These are phyloP conservation scores for Lordiphosa fenestrarum DNA, from an alignment of 2,888 invertebrate genomes.

Conservation along the genomic window DNA sequence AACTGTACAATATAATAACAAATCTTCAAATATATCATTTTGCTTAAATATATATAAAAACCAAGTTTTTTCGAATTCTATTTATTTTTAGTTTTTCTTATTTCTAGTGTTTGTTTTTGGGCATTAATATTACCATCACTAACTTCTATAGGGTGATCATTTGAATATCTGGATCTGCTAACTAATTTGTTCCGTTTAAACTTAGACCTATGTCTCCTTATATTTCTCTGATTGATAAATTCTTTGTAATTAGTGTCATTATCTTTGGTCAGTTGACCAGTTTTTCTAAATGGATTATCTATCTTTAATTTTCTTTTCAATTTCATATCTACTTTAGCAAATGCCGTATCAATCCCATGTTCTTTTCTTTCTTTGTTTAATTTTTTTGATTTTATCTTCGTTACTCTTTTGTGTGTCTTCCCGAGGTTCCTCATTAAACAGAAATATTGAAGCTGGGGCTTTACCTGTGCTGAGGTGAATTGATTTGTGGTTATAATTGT, in stretches of 20 bases:
- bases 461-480: constrained; percentile 1
- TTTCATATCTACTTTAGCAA: constrained; percentile 3
- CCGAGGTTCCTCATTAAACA: constrained; percentile 1
- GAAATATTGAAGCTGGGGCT: neutral
- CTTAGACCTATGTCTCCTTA: too few relatives aligned
- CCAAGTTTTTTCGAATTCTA: too few relatives aligned
- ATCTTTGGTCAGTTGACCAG: neutral
- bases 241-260: constrained; percentile 2
- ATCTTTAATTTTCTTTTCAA: constrained; percentile 1
- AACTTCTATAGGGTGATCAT: neutral
- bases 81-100: too few relatives aligned
- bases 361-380: neutral
- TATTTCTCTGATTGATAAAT: neutral
- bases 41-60: too few relatives aligned
- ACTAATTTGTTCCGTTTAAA: neutral
- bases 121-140: neutral
- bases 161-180: neutral
- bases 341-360: constrained; percentile 1
- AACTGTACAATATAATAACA: too few relatives aligned
- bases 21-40: too few relatives aligned
- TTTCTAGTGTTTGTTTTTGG: too few relatives aligned
- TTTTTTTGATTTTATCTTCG: too few relatives aligned
- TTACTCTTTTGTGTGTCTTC: too few relatives aligned
- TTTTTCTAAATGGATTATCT: constrained; percentile 8
- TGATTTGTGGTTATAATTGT: neutral